Evolutionary conservation across 2,113 vertebrate species (phyloP).

Genomic region (Cricetomys ansorgei): DNA sequence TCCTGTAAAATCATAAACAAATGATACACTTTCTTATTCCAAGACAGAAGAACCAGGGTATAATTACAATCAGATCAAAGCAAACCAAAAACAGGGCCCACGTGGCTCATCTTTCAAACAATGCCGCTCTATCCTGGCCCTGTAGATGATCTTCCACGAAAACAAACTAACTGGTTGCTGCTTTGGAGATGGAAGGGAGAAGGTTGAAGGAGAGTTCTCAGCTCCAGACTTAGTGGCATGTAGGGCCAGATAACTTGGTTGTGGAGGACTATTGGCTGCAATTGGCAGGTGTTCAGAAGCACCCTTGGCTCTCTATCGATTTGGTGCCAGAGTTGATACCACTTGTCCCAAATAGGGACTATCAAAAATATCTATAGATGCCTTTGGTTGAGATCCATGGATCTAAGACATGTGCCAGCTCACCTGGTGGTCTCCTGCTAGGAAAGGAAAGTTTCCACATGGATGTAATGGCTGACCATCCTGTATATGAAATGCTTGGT

Average conservation of each 20-base stretch:
- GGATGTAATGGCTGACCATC: not conserved
- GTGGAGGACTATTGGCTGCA: too few species aligned
- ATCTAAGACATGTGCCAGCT: not conserved
- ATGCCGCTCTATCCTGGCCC: not conserved
- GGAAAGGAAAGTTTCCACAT: too few species aligned
- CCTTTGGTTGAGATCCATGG: not conserved
- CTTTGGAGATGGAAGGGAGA: not conserved
- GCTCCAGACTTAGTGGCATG: not conserved
- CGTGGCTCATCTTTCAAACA: not conserved
- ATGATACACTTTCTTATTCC: too few species aligned
- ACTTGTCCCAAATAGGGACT: not conserved
- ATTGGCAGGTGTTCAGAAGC: rapidly evolving
- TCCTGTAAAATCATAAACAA: not conserved
- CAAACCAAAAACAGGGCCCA: not conserved
- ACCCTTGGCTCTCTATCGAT: not conserved
- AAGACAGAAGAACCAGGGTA: not conserved
- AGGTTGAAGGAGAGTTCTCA: not conserved
- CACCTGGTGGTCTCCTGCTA: not conserved
- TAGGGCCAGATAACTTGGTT: not conserved
- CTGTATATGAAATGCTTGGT: too few species aligned
- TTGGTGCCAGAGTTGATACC: not conserved
- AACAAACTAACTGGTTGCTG: not conserved
- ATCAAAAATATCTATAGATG: not conserved
- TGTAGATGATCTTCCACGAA: not conserved
- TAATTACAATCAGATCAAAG: not conserved